Evolutionary conservation across 2,888 invertebrate genomes (phyloP), one percentile per base, ranked within the genome.

Genomic region (Spodoptera exigua): DNA sequence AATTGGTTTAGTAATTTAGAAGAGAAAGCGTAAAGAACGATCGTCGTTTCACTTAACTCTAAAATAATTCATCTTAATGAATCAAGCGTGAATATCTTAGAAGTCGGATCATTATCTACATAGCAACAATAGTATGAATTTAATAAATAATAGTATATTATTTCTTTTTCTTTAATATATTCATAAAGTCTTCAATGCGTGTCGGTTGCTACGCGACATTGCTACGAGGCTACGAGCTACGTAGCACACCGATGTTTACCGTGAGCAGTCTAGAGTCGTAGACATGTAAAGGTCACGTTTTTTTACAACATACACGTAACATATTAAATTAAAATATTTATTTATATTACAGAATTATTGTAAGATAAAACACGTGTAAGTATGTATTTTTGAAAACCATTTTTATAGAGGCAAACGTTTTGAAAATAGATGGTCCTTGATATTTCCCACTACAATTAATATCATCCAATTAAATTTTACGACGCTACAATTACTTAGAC

Each of bases 181-280:
- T 12, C 21, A 43, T 16, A 12, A 11, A 37, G 46, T 51, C 53
- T 65, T 52, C 51, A 54, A 9, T 47, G 48, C 47, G 44, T 46
- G 34, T 36, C 0, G 11, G 44, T 62, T 70, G 64, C 64, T 64
- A 64, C 64, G 64, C 51, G 51, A 13, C 43, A 44, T 56, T 18
- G 66, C 71, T 72, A 72, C 76, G 54, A 48, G 27, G 69, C 74
- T 69, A 73, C 68, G 47, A 14, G 74, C 68, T 73, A 69, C 69
- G 74, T 34, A 21, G 43, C 40, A 27, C 39, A 13, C 44, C 51
- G 27, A 0, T 40, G n/a, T 32, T 36, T 12, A 44, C n/a, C 7
- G 39, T 27, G 7, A 0, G 27, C 17, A 21, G 41, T 21, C 35
- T 27, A 12, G 34, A 13, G 45, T 21, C 61, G 51, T 5, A 17